Evolutionary conservation across 2,797 vertebrate species (phyloP), one percentile per base, ranked within the genome.

Genomic region (Poeciliopsis infans): DNA sequence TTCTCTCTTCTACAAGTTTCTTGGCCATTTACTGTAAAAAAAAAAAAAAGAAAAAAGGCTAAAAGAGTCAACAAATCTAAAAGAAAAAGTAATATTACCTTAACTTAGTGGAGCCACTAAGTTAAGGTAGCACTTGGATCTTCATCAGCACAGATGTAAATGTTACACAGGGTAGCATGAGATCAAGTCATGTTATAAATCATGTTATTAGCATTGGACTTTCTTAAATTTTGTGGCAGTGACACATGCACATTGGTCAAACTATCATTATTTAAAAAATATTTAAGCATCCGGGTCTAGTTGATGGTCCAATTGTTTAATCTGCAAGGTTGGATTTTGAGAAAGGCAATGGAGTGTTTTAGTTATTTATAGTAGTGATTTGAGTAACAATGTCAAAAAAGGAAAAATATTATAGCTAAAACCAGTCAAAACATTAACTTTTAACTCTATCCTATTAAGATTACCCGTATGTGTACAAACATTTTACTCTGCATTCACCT

Each of bases 401-500:
- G 51, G 59, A 77, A 75, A 66, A 80, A 72, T 53, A 70, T 23
- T 68, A 33, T 76, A 84, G 75, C 76, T 76, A 72, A 46, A 70
- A 18, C 79, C 45, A 74, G 73, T 78, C 70, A 72, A 16, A 80
- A 78, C 72, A 71, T 86, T 46, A 28, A 81, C 70, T 28, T 39
- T 72, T 71, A 3, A 43, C 47, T 61, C 20, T 69, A 59, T 16
- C 13, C 71, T 20, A 18, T 20, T 41, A 72, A 15, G 79, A 85
- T 84, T 86, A 25, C 23, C 55, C 1, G 0, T 31, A 16, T 2
- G n/a, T 61, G 5, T 20, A 68, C 72, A 74, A 80, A 85, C 78
- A 69, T 82, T 83, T 68, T 57, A 64, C 79, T 33, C 15, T 1
- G 82, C 78, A 87, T 76, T 86, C 85, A 72, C 71, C 82, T 76